Percentiles rank a stretch among this genome's conserved stretches.
Conservation (phyloP, 2,888 invertebrate genomes). For the Tenthredo mesomela region DNA sequence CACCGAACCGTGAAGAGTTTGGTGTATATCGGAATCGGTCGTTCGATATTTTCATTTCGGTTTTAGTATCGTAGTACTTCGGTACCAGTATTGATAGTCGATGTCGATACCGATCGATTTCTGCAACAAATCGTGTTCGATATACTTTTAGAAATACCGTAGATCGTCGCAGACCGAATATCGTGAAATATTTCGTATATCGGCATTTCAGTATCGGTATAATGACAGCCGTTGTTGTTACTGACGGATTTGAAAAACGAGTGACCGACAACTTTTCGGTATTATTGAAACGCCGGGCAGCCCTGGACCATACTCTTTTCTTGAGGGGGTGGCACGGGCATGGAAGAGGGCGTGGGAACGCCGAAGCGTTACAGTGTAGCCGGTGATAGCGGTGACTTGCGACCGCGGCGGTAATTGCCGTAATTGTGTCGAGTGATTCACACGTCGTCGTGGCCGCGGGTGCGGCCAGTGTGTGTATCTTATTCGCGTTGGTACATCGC, state of each 20-base stretch:
- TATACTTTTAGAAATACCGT: background rate
- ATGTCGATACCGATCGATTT: too few species aligned
- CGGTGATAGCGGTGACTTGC: constrained; percentile 71
- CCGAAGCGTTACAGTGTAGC: constrained; percentile 61
- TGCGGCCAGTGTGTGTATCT: constrained; percentile 53
- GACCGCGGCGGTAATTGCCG: constrained; percentile 74
- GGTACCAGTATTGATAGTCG: background rate
- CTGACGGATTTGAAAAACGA: background rate
- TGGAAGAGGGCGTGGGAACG: constrained; percentile 77
- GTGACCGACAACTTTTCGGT: background rate
- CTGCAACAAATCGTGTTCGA: background rate
- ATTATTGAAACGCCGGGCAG: background rate
- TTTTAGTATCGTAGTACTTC: background rate
- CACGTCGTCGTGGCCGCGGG: constrained; percentile 73
- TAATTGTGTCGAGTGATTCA: constrained; percentile 78
- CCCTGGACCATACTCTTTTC: background rate
- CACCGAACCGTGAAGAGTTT: background rate
- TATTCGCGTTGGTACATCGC: constrained; percentile 57
- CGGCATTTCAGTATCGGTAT: background rate
- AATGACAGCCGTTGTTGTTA: background rate
- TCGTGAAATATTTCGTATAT: background rate
- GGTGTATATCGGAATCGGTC: background rate
- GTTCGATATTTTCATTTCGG: background rate
- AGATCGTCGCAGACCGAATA: background rate
- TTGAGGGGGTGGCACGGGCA: constrained; percentile 67